Percentiles rank a stretch among this genome's conserved stretches.
These are phyloP conservation scores for Columba janthina DNA, from an alignment of 2,113 vertebrate genomes.

Conservation along the genomic window DNA sequence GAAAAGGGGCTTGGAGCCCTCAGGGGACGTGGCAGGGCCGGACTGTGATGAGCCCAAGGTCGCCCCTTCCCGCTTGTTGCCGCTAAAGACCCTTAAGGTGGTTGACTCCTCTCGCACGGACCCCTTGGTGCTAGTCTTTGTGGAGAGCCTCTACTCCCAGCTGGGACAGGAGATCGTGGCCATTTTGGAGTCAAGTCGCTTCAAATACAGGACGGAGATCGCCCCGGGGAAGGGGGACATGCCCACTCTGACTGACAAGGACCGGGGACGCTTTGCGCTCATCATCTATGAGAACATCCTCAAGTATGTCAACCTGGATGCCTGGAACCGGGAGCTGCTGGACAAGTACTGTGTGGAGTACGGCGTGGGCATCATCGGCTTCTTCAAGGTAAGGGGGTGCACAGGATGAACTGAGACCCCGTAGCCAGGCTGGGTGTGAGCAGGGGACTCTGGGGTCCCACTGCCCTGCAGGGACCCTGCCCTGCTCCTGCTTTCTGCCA, in stretches of 20 bases:
- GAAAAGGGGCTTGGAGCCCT: conserved; percentile 93
- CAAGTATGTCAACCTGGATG: conserved; percentile 96
- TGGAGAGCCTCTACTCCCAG: conserved; percentile 97
- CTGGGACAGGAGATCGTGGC: conserved; percentile 97
- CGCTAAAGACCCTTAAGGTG: conserved; percentile 79
- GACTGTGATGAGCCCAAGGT: conserved; percentile 86
- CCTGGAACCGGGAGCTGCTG: conserved; percentile 97
- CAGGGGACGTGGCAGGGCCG: conserved; percentile 73
- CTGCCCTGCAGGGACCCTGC: not conserved
- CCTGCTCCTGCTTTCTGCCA: not conserved
- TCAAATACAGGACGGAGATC: conserved; percentile 94
- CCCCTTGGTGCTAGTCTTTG: conserved; percentile 94
- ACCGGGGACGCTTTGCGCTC: conserved; percentile 91
- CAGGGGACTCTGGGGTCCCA: not conserved
- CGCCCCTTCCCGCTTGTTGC: conserved; percentile 86
- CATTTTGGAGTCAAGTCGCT: conserved; percentile 94
- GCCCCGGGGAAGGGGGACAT: conserved; percentile 97
- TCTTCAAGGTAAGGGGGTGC: conserved; percentile 87
- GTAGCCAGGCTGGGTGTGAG: rapidly evolving
- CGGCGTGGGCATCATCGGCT: conserved; percentile 95
- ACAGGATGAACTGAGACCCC: rapidly evolving
- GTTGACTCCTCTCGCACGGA: conserved; percentile 85
- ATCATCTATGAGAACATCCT: conserved; percentile 98
- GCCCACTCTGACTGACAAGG: conserved; percentile 94
- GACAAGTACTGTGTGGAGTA: conserved; percentile 99